These are phyloP conservation scores for Strigops habroptila DNA, from an alignment of 2,113 vertebrate species.

Conservation along the genomic window DNA sequence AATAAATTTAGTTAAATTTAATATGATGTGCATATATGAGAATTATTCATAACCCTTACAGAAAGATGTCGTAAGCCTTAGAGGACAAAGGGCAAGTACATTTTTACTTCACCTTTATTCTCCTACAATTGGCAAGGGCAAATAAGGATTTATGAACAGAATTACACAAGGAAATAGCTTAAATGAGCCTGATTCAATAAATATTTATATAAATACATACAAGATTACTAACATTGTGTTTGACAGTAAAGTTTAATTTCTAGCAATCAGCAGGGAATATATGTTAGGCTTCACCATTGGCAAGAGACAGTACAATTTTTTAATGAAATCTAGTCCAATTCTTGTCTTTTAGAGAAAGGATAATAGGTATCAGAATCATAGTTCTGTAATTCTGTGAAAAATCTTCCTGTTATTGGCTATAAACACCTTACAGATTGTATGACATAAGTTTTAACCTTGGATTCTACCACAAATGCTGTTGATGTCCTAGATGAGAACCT, in stretches of 20 bases:
- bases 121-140: neutral
- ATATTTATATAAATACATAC: neutral
- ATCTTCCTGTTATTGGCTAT: neutral
- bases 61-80: neutral
- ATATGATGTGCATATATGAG: neutral
- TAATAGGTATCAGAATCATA: neutral
- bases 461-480: neutral
- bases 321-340: neutral
- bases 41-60: neutral
- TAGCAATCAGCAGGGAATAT: neutral
- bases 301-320: neutral
- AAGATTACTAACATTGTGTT: neutral
- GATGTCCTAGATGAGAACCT: neutral
- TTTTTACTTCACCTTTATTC: neutral
- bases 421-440: neutral
- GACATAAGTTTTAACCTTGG: neutral
- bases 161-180: neutral
- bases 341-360: neutral
- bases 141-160: slow-evolving; percentile 20
- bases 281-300: neutral
- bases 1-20: neutral
- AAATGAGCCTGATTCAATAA: neutral
- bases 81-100: neutral
- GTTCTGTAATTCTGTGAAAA: neutral
- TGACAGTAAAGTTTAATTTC: neutral